Base-by-base conservation (phyloP, 30 jellyfish, hydroid and myxozoan species). In the Aurelia coerulea region DNA sequence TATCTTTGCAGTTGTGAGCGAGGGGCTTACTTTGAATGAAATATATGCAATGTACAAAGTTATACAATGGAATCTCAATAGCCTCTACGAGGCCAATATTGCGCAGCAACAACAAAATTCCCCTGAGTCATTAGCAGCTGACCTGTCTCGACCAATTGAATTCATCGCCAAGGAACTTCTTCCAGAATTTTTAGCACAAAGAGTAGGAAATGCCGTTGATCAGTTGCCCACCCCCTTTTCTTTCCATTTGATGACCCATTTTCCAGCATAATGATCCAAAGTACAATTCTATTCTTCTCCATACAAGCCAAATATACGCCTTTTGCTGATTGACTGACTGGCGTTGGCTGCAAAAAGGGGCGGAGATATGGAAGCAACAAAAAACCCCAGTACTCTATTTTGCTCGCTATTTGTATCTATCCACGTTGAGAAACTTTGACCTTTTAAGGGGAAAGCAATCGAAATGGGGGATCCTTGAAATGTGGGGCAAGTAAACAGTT, bases 221-320 rank as follows among this genome's bases (percentile, higher is more conserved):
- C 58, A 69, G 41, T 83, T 83, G 92, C 92, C 92, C 92, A 71
- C 92, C 92, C 92, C 92, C 85, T 51, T 68, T 83, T 83, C 78
- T 70, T 64, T 42, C 51, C 46, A 42, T 18, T 60, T 53, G 62
- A 79, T 49, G 80, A 63, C 51, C 73, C 15, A 7, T 46, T 46
- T 46, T 46, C 14, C 56, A 46, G 63, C n/a, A 70, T 71, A 83
- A 83, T 83, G 69, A 83, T 41, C 6, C 68, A 65, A 69, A 62
- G 85, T 73, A 76, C 73, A 78, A 77, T 0, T 68, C 72, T 39
- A 49, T 70, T 78, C 80, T 78, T 78, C 58, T 37, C 49, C 49
- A 37, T 37, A 5, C 49, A 46, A 46, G 12, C 56, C 56, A 9
- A 46, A 46, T 6, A 46, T 9, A 46, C 8, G 56, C 1, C 56